Evolutionary conservation across 2,888 invertebrate species (phyloP), one percentile per base, ranked within the genome.

Genomic region (Drosophila setosimentum): DNA sequence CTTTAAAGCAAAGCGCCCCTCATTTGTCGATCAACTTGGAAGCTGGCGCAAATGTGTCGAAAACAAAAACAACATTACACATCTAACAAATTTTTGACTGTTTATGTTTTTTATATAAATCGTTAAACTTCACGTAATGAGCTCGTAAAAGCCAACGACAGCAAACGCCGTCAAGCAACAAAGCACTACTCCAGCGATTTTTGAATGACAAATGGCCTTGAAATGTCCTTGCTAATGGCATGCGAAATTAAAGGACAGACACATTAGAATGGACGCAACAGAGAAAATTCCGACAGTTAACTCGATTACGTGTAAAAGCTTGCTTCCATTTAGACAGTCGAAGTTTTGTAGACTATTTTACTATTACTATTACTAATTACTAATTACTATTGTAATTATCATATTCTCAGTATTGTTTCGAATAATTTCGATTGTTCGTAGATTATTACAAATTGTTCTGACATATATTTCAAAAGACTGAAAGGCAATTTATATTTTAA

Each of bases 41-140:
- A 37, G 61, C 42, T 8, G 33, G 24, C 40, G 33, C 29, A 73
- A 65, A 67, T 68, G 72, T 73, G 82, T 63, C 61, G 37, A 62
- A 51, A 59, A 48, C 66, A 57, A 60, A 33, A 35, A 45, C 27
- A 48, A n/a, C 7, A 49, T 6, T 21, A 32, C n/a, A 29, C 8
- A 64, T 49, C 50, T 13, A 80, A 68, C 78, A 76, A 76, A 66
- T 85, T 76, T 66, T 62, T 58, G 68, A 8, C 37, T 37, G 49
- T 67, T 60, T 60, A 58, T 77, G 69, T 42, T 21, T 13, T 21
- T 21, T 58, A 66, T 81, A 65, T 67, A 76, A 59, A 74, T 78
- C 83, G 73, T 85, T 72, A 89, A 84, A 82, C 72, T 85, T 79
- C 63, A 67, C 73, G 68, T 73, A 89, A 84, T 83, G 78, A 81